Conservation (phyloP, 2,888 invertebrate species). For the Ormyrus labotus region DNA sequence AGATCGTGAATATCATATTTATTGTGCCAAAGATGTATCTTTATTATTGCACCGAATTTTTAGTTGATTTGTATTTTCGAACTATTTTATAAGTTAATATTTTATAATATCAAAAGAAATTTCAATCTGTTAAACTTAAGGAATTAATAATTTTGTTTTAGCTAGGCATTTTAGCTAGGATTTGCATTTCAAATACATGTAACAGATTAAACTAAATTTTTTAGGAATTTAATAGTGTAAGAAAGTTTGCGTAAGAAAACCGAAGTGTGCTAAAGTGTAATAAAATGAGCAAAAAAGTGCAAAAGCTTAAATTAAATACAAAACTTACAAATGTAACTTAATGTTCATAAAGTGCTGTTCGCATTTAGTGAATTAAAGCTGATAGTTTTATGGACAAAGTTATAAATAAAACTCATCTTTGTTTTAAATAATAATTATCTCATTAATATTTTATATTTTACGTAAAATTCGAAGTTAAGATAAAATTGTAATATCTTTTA, state of each 20-base stretch:
- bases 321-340: neutral
- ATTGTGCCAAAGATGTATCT: slow-evolving; percentile 73
- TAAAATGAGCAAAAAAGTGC: neutral
- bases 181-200: slow-evolving; percentile 14
- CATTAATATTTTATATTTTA: slow-evolving; percentile 24
- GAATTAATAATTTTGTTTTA: slow-evolving; percentile 19
- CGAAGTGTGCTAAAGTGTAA: slow-evolving; percentile 1
- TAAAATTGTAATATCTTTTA: neutral
- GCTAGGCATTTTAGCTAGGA: slow-evolving; percentile 35
- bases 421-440: slow-evolving; percentile 1
- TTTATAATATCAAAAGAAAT: slow-evolving; percentile 18
- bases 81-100: slow-evolving; percentile 14
- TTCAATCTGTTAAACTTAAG: slow-evolving; percentile 28
- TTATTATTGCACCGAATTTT: slow-evolving; percentile 59
- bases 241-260: neutral
- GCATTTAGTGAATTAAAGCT: neutral
- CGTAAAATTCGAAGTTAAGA: slow-evolving; percentile 13
- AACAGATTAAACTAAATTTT: neutral
- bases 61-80: slow-evolving; percentile 29
- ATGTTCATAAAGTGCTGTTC: neutral
- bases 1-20: slow-evolving; percentile 63
- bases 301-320: neutral
- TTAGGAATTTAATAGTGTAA: no score
- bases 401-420: neutral
- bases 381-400: neutral